These are phyloP conservation scores for Atherinomorus stipes DNA, from an alignment of 2,113 vertebrate species.

Conservation along the genomic window DNA sequence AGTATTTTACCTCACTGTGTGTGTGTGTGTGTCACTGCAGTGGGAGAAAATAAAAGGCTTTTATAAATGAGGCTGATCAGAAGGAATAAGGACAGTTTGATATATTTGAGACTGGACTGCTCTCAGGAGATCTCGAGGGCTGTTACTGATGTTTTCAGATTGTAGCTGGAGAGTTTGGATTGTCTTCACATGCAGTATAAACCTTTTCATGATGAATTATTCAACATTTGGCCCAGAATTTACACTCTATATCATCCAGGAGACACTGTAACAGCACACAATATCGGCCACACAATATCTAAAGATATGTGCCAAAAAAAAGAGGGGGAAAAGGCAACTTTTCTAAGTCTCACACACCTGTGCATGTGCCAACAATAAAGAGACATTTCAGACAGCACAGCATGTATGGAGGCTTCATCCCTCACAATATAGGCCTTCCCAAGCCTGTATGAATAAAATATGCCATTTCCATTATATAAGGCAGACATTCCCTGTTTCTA, in stretches of 20 bases:
- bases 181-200: background rate
- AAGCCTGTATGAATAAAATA: constrained; percentile 72
- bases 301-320: background rate
- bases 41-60: constrained; percentile 39
- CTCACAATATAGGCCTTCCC: constrained; percentile 36
- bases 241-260: background rate
- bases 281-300: background rate
- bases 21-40: constrained; percentile 54
- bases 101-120: constrained; percentile 4
- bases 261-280: background rate
- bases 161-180: constrained; percentile 11
- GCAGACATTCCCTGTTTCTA: constrained; percentile 18
- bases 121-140: constrained; percentile 34
- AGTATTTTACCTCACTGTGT: constrained; percentile 18
- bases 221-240: constrained; percentile 19
- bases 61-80: constrained; percentile 45
- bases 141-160: background rate
- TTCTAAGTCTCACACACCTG: background rate
- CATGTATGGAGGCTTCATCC: constrained; percentile 12
- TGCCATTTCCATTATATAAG: constrained; percentile 64
- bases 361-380: background rate
- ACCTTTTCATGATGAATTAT: constrained; percentile 26
- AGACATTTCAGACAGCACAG: constrained; percentile 33
- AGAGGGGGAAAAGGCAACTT: background rate
- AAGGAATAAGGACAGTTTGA: constrained; percentile 24